Percentiles rank a stretch among this genome's conserved stretches.
phyloP scores from a whole-genome alignment of 2,888 invertebrate species.

The Ptilodon capucinus region DNA sequence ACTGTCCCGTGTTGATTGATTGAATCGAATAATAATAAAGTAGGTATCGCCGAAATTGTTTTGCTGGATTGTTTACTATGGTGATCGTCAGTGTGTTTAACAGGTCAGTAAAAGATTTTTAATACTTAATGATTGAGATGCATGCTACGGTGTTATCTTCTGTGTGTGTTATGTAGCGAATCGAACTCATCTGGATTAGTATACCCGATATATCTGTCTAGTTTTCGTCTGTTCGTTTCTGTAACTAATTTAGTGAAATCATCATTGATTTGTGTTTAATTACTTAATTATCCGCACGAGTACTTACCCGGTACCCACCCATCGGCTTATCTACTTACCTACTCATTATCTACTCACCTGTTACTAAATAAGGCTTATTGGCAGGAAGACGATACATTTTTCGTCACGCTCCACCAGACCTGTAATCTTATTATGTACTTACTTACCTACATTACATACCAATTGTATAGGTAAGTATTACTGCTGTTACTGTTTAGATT shows the following conservation, averaged over 20 bases:
- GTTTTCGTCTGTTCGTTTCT: not conserved
- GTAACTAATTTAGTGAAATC: not conserved
- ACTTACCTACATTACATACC: not conserved
- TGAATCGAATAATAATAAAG: constrained; percentile 34
- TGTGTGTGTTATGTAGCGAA: not conserved
- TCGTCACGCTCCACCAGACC: constrained; percentile 35
- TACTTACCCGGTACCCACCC: not conserved
- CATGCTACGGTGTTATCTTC: not conserved
- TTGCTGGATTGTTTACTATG: constrained; percentile 75
- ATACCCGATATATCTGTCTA: not conserved
- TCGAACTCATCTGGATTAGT: no score
- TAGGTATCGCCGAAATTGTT: constrained; percentile 37
- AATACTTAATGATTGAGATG: not conserved
- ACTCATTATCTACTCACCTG: constrained; percentile 9
- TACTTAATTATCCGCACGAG: not conserved
- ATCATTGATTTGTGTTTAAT: not conserved
- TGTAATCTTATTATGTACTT: constrained; percentile 38
- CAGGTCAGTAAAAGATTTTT: constrained; percentile 57
- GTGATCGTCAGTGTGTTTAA: constrained; percentile 80
- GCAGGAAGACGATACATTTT: constrained; percentile 31
- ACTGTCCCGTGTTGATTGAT: constrained; percentile 56
- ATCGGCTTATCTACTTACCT: no score
- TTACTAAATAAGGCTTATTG: constrained; percentile 13
- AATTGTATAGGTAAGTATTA: constrained; percentile 27
- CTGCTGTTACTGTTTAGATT: constrained; percentile 3